Conservation (phyloP, 92 coral and sea anemone genomes). For the Chrysogorgia sp. region DNA sequence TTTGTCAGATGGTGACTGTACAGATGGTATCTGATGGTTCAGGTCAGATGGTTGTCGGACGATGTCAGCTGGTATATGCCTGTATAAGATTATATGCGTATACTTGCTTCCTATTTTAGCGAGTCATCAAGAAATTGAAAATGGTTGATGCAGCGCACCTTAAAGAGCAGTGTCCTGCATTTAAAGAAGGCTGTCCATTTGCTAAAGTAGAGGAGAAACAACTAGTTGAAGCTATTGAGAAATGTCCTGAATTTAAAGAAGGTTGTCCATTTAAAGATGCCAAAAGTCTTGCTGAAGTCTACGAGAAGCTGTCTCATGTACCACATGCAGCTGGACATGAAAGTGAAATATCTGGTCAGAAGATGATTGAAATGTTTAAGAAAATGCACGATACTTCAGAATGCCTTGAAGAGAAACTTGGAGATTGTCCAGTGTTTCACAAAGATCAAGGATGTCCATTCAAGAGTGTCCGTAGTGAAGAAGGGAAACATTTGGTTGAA, state of each 20-base stretch:
- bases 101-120: background rate
- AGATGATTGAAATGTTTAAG: slow-evolving; percentile 70
- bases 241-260: slow-evolving; percentile 79
- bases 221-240: slow-evolving; percentile 52
- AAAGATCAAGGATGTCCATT: slow-evolving; percentile 89
- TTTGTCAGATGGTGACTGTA: no score
- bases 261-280: slow-evolving; percentile 90
- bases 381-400: slow-evolving; percentile 73
- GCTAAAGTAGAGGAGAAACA: slow-evolving; percentile 66
- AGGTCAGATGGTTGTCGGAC: no score
- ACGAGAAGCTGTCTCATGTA: slow-evolving; percentile 69
- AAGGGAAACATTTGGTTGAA: slow-evolving; percentile 82
- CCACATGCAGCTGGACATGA: slow-evolving; percentile 77
- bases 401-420: slow-evolving; percentile 75
- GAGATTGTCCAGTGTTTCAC: slow-evolving; percentile 84
- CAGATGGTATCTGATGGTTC: no score
- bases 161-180: slow-evolving; percentile 87
- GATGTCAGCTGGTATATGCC: no score
- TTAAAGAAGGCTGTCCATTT: slow-evolving; percentile 90
- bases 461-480: slow-evolving; percentile 82
- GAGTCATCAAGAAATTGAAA: slow-evolving; percentile 24
- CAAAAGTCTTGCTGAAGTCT: slow-evolving; percentile 69
- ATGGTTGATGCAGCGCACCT: slow-evolving; percentile 61
- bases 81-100: no score
- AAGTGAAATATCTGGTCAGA: slow-evolving; percentile 76